Conservation (phyloP, 2,113 vertebrate genomes). For the Chaetorhynchus papuensis region DNA sequence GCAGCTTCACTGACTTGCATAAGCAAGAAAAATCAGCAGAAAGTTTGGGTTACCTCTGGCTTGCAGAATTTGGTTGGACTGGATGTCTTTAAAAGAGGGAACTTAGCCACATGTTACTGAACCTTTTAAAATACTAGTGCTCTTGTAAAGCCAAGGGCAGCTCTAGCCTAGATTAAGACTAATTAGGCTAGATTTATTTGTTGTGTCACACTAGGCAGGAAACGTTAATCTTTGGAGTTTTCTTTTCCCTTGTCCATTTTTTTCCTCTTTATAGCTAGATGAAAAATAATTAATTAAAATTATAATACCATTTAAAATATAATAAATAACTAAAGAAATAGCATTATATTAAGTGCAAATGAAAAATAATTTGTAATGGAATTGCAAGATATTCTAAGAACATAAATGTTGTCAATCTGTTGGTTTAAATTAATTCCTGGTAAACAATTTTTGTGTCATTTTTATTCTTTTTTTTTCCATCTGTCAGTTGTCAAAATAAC, state of each 20-base stretch:
- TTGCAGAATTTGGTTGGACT: background rate
- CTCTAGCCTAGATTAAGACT: background rate
- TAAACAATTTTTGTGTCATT: background rate
- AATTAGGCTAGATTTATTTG: background rate
- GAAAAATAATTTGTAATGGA: background rate
- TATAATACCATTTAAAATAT: background rate
- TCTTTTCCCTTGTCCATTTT: background rate
- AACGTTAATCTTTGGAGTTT: background rate
- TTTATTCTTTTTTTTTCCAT: fast-evolving
- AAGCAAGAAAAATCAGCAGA: background rate
- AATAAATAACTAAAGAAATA: background rate
- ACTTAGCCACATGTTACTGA: background rate
- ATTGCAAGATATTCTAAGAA: background rate
- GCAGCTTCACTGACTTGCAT: background rate
- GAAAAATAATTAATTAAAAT: background rate
- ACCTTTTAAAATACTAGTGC: background rate
- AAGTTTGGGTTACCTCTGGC: background rate
- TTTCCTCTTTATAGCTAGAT: background rate
- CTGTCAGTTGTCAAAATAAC: background rate
- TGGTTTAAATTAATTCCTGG: background rate
- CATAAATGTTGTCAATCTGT: background rate
- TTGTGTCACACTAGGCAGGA: background rate
- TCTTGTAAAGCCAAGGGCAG: background rate
- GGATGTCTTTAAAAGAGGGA: background rate
- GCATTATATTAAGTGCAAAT: background rate